A percentile compares a stretch with the other conserved stretches of the same genome.
Conservation (phyloP, 2,888 invertebrate species). For the Agapostemon virescens region DNA sequence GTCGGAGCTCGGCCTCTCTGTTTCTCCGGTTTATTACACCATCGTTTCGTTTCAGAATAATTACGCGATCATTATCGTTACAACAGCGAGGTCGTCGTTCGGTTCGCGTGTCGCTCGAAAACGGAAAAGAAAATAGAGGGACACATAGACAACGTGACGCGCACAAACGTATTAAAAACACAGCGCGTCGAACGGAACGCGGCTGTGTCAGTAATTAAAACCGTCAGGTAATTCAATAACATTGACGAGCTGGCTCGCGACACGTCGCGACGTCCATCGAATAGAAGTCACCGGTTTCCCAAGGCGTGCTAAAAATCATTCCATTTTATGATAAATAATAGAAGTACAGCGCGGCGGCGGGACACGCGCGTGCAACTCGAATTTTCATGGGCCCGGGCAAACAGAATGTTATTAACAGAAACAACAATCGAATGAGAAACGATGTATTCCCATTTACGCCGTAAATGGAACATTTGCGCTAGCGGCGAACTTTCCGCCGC, state of each 20-base stretch:
- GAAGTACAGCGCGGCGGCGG: neutral
- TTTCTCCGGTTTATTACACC: slow-evolving; percentile 18
- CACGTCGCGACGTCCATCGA: neutral
- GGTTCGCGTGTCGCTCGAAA: neutral
- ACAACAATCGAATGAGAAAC: slow-evolving; percentile 42
- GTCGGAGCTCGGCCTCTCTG: neutral
- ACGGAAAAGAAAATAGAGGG: neutral
- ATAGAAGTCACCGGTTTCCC: slow-evolving; percentile 18
- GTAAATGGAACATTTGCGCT: slow-evolving; percentile 43
- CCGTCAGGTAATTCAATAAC: slow-evolving; percentile 39
- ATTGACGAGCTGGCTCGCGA: slow-evolving; percentile 9
- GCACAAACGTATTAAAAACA: slow-evolving; percentile 35
- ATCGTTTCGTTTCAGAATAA: slow-evolving; percentile 22
- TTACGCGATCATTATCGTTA: slow-evolving; percentile 26
- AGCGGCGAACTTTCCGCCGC: slow-evolving; percentile 39
- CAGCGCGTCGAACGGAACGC: neutral
- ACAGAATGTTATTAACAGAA: slow-evolving; percentile 47
- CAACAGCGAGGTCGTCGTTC: neutral
- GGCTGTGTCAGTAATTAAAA: slow-evolving; percentile 35
- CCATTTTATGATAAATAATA: slow-evolving; percentile 15
- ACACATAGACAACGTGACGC: neutral
- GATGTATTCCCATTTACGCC: slow-evolving; percentile 44
- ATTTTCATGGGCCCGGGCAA: slow-evolving; percentile 31
- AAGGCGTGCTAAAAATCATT: slow-evolving; percentile 8
- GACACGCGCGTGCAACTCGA: neutral